Evolutionary conservation across 1,140 invertebrate species (phyloP), one percentile per base, ranked within the genome.

Genomic region (Macrosteles quadrilineatus): DNA sequence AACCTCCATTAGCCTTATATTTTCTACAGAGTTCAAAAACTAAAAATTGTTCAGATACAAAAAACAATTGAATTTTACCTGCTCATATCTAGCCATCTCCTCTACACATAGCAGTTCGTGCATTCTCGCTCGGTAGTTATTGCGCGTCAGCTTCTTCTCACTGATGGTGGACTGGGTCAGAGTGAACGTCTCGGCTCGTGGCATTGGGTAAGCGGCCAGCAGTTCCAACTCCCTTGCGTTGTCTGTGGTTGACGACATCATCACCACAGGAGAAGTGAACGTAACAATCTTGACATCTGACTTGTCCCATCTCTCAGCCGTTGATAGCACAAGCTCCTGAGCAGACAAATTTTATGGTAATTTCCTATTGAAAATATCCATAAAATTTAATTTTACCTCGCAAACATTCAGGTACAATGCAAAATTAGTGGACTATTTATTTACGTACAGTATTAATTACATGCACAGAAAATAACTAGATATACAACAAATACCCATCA

Each of bases 61-160:
- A n/a, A n/a, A n/a, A n/a, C n/a, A n/a, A n/a, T n/a, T n/a, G n/a
- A n/a, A n/a, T n/a, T 64, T 57, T 69, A 78, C 78, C 75, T 89
- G 87, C 76, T 92, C 88, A 70, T 90, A 88, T 70, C 91, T 86
- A 12, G 90, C 90, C 78, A 93, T 86, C 80, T 94, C 92, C 79
- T 94, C 92, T 19, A 94, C 86, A 70, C 85, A 88, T 0, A 94
- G 81, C 70, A 95, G 79, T 75, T 92, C 90, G 77, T 94, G 91
- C 83, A 93, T 89, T 76, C 91, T 85, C 1, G 89, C 86, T 36
- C 87, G 83, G 75, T 94, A 95, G 77, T 93, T 94, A 45, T 87
- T 87, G 72, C 86, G 85, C 1, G 88, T 91, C 14, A 91, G 75
- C 17, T 83, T 79, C 63, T 86, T 85, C 71, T 91, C 88, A 21